Evolutionary conservation across 2,113 vertebrate species (phyloP).

Genomic region (Brachionichthys hirsutus): DNA sequence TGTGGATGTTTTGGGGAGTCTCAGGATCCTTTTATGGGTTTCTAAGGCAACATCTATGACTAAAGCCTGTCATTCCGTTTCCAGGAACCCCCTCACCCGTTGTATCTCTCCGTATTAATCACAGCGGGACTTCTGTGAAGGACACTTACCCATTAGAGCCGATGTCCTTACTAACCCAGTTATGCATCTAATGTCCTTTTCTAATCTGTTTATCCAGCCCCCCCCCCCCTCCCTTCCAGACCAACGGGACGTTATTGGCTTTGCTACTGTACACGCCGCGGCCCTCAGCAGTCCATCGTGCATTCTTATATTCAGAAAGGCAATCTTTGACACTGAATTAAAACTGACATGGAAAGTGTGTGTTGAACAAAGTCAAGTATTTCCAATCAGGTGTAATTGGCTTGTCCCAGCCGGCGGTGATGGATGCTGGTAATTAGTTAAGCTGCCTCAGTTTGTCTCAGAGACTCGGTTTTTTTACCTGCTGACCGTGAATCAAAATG

Average conservation of each 20-base stretch:
- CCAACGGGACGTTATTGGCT: conserved; percentile 98
- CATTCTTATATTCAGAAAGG: conserved; percentile 89
- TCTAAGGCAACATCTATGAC: no score
- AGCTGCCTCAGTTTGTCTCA: conserved; percentile 88
- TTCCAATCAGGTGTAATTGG: conserved; percentile 99
- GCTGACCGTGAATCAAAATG: conserved; percentile 92
- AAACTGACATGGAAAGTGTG: conserved; percentile 97
- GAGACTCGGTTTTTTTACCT: conserved; percentile 72
- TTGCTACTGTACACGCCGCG: conserved; percentile 76
- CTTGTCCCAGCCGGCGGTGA: conserved; percentile 95
- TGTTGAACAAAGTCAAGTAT: conserved; percentile 98
- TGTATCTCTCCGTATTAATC: conserved; percentile 46
- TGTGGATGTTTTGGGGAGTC: no score
- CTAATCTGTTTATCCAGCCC: conserved; percentile 94
- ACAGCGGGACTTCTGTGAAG: conserved; percentile 89
- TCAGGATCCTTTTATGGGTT: no score
- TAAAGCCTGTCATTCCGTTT: conserved; percentile 8
- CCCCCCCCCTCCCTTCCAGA: conserved; percentile 88
- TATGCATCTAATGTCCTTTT: conserved; percentile 60
- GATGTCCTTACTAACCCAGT: conserved; percentile 91
- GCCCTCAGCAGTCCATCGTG: conserved; percentile 91
- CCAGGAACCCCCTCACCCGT: conserved; percentile 43
- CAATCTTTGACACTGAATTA: conserved; percentile 96
- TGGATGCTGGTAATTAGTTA: conserved; percentile 96
- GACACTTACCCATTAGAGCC: conserved; percentile 93